Evolutionary conservation across 2,113 vertebrate species (phyloP).

Genomic region (Meles meles): DNA sequence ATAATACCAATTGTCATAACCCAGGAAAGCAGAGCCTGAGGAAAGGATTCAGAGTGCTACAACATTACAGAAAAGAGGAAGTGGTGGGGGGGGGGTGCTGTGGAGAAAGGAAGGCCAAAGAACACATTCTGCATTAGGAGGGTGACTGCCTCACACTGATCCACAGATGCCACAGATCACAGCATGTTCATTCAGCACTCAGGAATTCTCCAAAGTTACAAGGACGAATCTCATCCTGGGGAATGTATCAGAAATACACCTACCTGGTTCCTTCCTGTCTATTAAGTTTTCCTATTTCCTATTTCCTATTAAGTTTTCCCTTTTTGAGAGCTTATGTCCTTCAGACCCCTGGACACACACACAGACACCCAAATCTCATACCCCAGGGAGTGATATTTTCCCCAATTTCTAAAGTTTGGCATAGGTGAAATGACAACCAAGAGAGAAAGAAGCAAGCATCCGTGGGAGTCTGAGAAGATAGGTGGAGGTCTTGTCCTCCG

Average conservation of each 20-base stretch:
- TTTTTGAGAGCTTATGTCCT: background rate
- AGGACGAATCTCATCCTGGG: background rate
- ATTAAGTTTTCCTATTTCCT: background rate
- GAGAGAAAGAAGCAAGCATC: background rate
- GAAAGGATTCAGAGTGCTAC: background rate
- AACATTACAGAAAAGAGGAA: background rate
- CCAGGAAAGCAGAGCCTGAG: background rate
- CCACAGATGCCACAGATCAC: accelerated
- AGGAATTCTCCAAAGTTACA: background rate
- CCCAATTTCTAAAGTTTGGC: background rate
- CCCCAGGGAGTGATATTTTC: background rate
- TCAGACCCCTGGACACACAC: background rate
- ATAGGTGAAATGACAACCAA: background rate
- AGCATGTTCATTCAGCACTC: accelerated
- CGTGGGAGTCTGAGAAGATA: background rate
- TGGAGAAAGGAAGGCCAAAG: background rate
- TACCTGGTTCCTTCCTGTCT: background rate
- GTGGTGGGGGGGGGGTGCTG: accelerated
- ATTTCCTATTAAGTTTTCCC: background rate
- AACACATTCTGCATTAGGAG: accelerated
- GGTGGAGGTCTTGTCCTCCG: background rate
- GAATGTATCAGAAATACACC: background rate
- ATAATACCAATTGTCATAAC: background rate
- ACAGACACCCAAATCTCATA: background rate
- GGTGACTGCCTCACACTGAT: accelerated